These are phyloP conservation scores for Silvanus unidentatus DNA, from an alignment of 2,888 invertebrate species.

Conservation along the genomic window DNA sequence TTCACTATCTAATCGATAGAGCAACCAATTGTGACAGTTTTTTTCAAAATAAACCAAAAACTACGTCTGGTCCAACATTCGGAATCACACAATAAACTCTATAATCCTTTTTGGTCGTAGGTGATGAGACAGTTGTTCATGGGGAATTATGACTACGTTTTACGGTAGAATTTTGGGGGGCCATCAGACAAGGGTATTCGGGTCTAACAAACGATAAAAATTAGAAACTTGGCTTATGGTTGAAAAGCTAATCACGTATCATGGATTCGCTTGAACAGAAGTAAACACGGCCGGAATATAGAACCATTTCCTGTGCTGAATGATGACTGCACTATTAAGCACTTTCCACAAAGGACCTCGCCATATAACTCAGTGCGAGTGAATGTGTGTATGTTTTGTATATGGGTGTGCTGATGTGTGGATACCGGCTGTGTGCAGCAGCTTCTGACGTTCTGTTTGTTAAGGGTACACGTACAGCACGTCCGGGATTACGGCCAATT, in stretches of 20 bases:
- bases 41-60: too few relatives aligned
- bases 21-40: too few relatives aligned
- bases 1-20: too few relatives aligned
- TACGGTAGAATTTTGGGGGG: too few relatives aligned
- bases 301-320: slow-evolving; percentile 20
- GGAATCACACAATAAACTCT: too few relatives aligned
- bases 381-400: slow-evolving; percentile 1
- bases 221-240: slow-evolving; percentile 14
- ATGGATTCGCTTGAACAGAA: slow-evolving; percentile 18
- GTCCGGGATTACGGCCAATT: slow-evolving; percentile 22
- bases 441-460: slow-evolving; percentile 15
- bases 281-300: slow-evolving; percentile 21
- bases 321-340: slow-evolving; percentile 18
- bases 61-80: too few relatives aligned
- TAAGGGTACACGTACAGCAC: slow-evolving; percentile 17
- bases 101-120: too few relatives aligned
- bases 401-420: too few relatives aligned
- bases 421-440: too few relatives aligned
- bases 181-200: too few relatives aligned
- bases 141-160: too few relatives aligned
- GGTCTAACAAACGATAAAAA: slow-evolving; percentile 7
- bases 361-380: not conserved
- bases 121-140: too few relatives aligned
- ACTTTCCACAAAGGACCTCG: slow-evolving; percentile 19
- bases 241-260: slow-evolving; percentile 22